Base-by-base conservation (phyloP, 2,797 vertebrate genomes). In the Poeciliopsis gracilis region DNA sequence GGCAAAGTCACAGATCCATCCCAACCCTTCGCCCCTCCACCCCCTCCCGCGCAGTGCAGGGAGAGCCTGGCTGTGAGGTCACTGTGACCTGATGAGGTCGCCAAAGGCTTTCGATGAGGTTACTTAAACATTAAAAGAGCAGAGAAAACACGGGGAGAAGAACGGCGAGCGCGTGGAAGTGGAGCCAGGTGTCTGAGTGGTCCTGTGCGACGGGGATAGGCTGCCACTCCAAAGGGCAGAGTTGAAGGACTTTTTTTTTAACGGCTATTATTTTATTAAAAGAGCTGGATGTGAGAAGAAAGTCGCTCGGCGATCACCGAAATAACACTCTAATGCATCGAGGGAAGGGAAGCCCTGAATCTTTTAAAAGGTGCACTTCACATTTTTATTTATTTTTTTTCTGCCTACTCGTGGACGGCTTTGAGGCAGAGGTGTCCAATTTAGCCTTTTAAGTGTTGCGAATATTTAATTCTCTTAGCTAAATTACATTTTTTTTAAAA, bases 121-220 rank as follows among this genome's bases (percentile, higher is more conserved):
- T 88, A 91, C 86, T 91, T 88, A 90, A 92, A 93, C 86, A 94
- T 91, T 90, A 91, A 92, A 91, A 86, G 87, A 90, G 82, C 86
- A 2, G 69, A 77, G 76, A 76, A 59, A 75, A 67, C 23, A n/a
- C 0, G 5, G 11, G 59, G 51, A 73, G 87, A 81, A 70, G 81
- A 83, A 81, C 13, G 43, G 38, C 1, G 67, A 25, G 53, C 77
- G 86, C 88, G 80, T 87, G 78, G 86, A 85, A 75, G 23, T 82
- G 77, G 84, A 83, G 57, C 79, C 71, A 73, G 79, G 82, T 70
- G 82, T 78, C 78, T 89, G 81, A 83, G 82, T 71, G 78, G 41
- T 79, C 47, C 41, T 80, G 57, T 15, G 55, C 36, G 78, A 81
- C 51, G 45, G 66, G 61, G 75, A 82, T 84, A 43, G 25, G 23